A percentile compares a stretch with the other conserved stretches of the same genome.
Evolutionary conservation across 2,113 vertebrate species (phyloP).

Genomic region (Nymphicus hollandicus): DNA sequence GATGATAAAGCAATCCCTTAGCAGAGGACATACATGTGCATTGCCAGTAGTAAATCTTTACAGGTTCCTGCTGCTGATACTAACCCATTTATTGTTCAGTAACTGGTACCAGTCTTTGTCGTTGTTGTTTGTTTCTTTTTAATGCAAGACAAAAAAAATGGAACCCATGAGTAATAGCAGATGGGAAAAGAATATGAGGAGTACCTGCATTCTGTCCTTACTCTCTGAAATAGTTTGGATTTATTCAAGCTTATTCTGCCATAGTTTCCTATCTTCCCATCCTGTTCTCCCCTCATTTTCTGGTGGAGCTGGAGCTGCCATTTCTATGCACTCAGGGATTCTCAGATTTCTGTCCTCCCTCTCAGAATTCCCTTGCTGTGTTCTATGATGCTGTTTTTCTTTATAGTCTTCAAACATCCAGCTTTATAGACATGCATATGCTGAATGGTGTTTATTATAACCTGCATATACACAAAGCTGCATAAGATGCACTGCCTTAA

Average conservation of each 20-base stretch:
- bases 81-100: background rate
- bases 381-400: background rate
- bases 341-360: background rate
- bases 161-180: background rate
- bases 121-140: background rate
- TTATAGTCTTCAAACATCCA: background rate
- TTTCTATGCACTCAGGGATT: background rate
- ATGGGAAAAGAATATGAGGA: background rate
- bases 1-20: background rate
- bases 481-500: background rate
- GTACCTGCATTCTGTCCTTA: background rate
- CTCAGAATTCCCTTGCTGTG: background rate
- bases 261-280: background rate
- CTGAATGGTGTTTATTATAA: background rate
- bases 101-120: background rate
- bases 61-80: background rate
- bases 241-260: background rate
- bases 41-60: background rate
- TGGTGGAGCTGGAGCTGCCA: background rate
- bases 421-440: background rate
- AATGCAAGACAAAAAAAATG: background rate
- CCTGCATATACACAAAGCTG: background rate
- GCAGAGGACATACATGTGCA: background rate
- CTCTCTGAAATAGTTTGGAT: background rate
- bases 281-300: background rate